These are phyloP conservation scores for Corythornis vintsioides DNA, from an alignment of 2,113 vertebrate species.

Conservation along the genomic window DNA sequence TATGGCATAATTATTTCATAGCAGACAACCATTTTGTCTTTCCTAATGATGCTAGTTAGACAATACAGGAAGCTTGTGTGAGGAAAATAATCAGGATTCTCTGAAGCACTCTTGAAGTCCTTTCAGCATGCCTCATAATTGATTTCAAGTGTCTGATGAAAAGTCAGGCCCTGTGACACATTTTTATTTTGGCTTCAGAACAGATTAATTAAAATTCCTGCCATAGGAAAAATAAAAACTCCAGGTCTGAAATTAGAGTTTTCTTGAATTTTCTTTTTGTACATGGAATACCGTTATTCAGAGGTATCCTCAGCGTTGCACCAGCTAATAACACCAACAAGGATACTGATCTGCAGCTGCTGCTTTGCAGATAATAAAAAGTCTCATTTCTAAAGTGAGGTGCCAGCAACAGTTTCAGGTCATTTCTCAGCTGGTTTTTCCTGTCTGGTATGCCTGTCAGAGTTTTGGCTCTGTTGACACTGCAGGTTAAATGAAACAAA, in stretches of 20 bases:
- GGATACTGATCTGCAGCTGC: neutral
- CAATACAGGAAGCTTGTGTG: neutral
- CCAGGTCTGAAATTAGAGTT: neutral
- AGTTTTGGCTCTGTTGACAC: slow-evolving; percentile 21
- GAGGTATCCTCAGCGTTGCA: neutral
- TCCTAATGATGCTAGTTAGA: neutral
- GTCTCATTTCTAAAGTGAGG: fast-evolving
- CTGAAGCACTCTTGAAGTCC: neutral
- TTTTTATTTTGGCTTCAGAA: neutral
- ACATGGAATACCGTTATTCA: neutral
- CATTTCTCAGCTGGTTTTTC: slow-evolving; percentile 22
- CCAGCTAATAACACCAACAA: neutral
- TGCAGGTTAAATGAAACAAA: slow-evolving; percentile 32
- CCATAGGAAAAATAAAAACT: neutral
- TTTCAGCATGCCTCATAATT: neutral
- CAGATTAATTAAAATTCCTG: neutral
- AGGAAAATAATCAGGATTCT: slow-evolving; percentile 26
- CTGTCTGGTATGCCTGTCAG: neutral
- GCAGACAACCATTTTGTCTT: neutral
- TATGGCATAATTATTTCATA: neutral
- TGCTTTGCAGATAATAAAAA: neutral
- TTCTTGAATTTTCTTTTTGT: neutral
- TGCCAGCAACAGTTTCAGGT: slow-evolving; percentile 34
- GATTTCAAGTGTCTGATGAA: slow-evolving; percentile 1
- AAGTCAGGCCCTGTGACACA: neutral